Percentiles rank a stretch among this genome's conserved stretches.
These are phyloP conservation scores for Gortyna flavago DNA, from an alignment of 2,888 invertebrate genomes.

Conservation along the genomic window DNA sequence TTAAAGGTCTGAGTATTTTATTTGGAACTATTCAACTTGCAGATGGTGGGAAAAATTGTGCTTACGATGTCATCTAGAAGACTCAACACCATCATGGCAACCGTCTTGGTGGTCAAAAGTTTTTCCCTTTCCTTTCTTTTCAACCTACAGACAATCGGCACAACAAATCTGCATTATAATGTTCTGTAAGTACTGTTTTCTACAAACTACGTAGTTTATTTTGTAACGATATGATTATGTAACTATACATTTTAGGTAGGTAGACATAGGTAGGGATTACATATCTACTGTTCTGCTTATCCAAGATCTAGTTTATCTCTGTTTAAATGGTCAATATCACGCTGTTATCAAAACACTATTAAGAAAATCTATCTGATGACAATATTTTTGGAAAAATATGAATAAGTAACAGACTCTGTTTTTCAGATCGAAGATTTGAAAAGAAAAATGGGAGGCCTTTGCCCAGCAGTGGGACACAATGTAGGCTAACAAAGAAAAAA, in stretches of 20 bases:
- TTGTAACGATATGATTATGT: not conserved
- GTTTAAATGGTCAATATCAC: slow-evolving; percentile 9
- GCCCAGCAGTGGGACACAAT: not conserved
- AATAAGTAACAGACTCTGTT: not conserved
- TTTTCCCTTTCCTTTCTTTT: slow-evolving; percentile 93
- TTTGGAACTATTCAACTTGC: slow-evolving; percentile 4
- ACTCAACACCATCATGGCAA: slow-evolving; percentile 91
- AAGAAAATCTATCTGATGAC: not conserved
- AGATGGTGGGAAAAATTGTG: slow-evolving; percentile 92
- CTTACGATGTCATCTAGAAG: slow-evolving; percentile 91
- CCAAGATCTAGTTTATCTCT: slow-evolving; percentile 33
- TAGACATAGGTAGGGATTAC: slow-evolving; percentile 14
- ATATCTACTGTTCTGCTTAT: slow-evolving; percentile 24
- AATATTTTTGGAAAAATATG: not conserved
- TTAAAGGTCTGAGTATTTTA: not conserved
- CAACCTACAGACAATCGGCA: slow-evolving; percentile 91
- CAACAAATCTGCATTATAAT: slow-evolving; percentile 82
- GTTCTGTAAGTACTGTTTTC: slow-evolving; percentile 80
- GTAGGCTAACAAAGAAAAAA: not conserved
- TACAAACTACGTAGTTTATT: not conserved
- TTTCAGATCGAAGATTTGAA: not conserved
- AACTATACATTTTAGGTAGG: slow-evolving; percentile 1
- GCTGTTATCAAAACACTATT: not conserved
- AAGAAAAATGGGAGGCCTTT: not conserved
- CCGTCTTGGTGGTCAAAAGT: slow-evolving; percentile 92